Conservation (phyloP, 2,888 invertebrate genomes). For the Troides helena region DNA sequence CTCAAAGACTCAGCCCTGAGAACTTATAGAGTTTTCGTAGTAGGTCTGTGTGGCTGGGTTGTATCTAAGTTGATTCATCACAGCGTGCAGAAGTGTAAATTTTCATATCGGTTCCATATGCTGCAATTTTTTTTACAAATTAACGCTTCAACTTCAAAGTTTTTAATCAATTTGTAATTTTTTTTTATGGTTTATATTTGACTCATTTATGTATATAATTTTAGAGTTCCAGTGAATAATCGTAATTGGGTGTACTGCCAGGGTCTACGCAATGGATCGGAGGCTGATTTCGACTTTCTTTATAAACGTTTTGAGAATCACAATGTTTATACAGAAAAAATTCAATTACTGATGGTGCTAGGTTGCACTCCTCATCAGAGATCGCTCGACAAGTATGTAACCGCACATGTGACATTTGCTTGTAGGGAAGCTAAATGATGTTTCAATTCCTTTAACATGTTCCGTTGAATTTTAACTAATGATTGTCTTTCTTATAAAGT, state of each 20-base stretch:
- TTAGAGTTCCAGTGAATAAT: slow-evolving; percentile 67
- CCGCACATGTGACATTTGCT: not conserved
- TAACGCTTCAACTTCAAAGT: no score
- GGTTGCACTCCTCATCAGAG: slow-evolving; percentile 82
- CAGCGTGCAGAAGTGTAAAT: no score
- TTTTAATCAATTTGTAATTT: no score
- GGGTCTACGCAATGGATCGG: slow-evolving; percentile 82
- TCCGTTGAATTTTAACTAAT: no score
- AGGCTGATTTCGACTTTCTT: slow-evolving; percentile 83
- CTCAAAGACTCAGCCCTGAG: no score
- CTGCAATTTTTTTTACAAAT: no score
- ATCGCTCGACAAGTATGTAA: slow-evolving; percentile 72
- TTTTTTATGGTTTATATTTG: not conserved
- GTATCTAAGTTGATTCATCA: no score
- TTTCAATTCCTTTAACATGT: no score
- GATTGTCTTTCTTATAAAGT: not conserved
- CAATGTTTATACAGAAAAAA: slow-evolving; percentile 85
- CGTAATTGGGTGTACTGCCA: slow-evolving; percentile 88
- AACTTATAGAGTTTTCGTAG: no score
- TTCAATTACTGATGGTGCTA: slow-evolving; percentile 82
- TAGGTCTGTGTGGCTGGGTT: no score
- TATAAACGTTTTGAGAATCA: slow-evolving; percentile 81
- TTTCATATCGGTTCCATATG: no score
- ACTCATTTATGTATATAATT: slow-evolving; percentile 13
- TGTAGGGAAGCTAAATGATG: not conserved